A percentile compares a stretch with the other conserved stretches of the same genome.
These are phyloP conservation scores for Cephalopterus ornatus DNA, from an alignment of 2,113 vertebrate species.

Conservation along the genomic window DNA sequence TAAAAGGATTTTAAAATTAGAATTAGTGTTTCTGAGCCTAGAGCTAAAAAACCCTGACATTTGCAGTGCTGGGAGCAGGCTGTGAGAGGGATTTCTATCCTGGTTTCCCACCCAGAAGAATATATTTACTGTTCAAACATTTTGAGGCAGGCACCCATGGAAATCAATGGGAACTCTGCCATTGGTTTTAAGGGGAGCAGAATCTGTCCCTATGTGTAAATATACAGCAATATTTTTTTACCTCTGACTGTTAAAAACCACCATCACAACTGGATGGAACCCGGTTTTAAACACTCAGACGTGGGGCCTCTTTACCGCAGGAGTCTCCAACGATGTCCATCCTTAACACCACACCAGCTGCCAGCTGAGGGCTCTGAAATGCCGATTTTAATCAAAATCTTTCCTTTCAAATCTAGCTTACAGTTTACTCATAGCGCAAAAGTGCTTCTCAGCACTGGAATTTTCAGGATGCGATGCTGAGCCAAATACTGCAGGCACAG, in stretches of 20 bases:
- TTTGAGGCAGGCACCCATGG: slow-evolving; percentile 50
- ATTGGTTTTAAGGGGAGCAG: slow-evolving; percentile 42
- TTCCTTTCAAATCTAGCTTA: slow-evolving; percentile 58
- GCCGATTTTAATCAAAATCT: slow-evolving; percentile 56
- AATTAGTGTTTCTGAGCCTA: neutral
- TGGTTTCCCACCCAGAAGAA: slow-evolving; percentile 60
- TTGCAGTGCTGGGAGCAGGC: slow-evolving; percentile 25
- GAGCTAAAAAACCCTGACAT: neutral
- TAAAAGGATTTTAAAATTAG: slow-evolving; percentile 58
- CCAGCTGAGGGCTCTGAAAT: slow-evolving; percentile 49
- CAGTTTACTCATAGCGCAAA: slow-evolving; percentile 55
- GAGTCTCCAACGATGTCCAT: slow-evolving; percentile 36
- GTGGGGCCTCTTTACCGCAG: slow-evolving; percentile 9
- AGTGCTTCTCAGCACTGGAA: slow-evolving; percentile 62
- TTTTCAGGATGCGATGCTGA: slow-evolving; percentile 55
- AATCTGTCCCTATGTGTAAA: slow-evolving; percentile 47
- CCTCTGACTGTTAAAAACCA: slow-evolving; percentile 30
- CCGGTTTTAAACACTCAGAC: slow-evolving; percentile 23
- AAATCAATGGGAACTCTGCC: slow-evolving; percentile 52
- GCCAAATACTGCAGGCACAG: slow-evolving; percentile 67
- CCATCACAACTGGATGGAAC: slow-evolving; percentile 55
- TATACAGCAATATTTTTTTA: slow-evolving; percentile 38
- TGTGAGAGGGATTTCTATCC: slow-evolving; percentile 55
- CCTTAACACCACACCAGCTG: slow-evolving; percentile 27
- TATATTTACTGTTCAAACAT: slow-evolving; percentile 64